These are phyloP conservation scores for Enteromius viviparus DNA, from an alignment of 2,797 vertebrate genomes.

Conservation along the genomic window DNA sequence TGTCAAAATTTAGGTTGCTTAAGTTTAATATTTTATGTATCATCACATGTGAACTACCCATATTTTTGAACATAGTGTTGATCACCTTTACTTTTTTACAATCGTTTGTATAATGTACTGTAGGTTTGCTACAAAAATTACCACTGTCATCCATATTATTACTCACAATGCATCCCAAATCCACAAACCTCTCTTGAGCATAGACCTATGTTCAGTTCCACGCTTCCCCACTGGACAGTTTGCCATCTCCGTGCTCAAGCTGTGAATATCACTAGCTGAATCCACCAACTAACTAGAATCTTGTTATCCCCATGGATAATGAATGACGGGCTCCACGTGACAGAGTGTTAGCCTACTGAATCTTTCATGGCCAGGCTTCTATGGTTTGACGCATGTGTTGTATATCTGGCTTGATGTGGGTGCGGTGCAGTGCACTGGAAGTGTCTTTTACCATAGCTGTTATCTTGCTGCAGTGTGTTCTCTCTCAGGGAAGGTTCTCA, in stretches of 20 bases:
- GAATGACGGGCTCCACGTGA: constrained; percentile 26
- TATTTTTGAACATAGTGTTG: not conserved
- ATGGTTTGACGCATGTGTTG: constrained; percentile 23
- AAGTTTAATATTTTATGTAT: not conserved
- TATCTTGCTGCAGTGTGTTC: constrained; percentile 35
- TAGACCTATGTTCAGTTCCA: constrained; percentile 29
- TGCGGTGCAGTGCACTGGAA: constrained; percentile 8
- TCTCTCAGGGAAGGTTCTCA: constrained; percentile 31
- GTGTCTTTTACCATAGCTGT: constrained; percentile 26
- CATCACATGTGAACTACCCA: not conserved
- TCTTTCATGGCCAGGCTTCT: constrained; percentile 24
- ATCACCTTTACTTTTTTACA: not conserved
- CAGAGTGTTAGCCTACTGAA: constrained; percentile 20
- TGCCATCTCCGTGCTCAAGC: not conserved
- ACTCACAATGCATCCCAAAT: not conserved
- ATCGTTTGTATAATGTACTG: not conserved
- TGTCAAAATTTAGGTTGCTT: not conserved
- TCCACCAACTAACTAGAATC: constrained; percentile 11
- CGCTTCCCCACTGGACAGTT: not conserved
- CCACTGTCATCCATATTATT: not conserved
- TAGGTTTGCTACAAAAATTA: not conserved
- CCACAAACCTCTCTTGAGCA: not conserved
- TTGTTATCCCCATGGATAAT: constrained; percentile 35
- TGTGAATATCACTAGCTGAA: not conserved
- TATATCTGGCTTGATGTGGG: constrained; percentile 28